A percentile compares a stretch with the other conserved stretches of the same genome.
Evolutionary conservation across 30 jellyfish, hydroid and myxozoan genomes (phyloP).

Genomic region (Turritopsis rubra): DNA sequence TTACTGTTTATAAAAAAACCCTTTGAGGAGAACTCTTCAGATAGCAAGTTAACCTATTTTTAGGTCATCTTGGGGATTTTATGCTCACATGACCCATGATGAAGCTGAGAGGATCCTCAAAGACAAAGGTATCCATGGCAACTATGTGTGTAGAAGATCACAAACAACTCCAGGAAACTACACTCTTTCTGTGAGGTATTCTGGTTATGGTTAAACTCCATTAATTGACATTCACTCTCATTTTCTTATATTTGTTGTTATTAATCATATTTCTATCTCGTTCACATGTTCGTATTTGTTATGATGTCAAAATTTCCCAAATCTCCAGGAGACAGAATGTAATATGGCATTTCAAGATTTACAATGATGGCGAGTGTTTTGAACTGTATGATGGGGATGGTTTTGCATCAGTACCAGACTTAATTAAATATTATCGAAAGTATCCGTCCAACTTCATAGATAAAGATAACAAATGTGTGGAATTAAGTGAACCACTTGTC

Average conservation of each 20-base stretch:
- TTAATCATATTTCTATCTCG: too few relatives aligned
- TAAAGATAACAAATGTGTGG: constrained; percentile 40
- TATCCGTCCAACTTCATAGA: constrained; percentile 52
- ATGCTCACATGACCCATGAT: constrained; percentile 49
- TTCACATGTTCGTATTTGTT: not conserved
- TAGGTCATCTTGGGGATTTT: constrained; percentile 92
- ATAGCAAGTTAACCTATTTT: too few relatives aligned
- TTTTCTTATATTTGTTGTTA: not conserved
- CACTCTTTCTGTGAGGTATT: constrained; percentile 80
- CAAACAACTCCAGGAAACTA: constrained; percentile 88
- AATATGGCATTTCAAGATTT: constrained; percentile 57
- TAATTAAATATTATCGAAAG: constrained; percentile 51
- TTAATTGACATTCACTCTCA: not conserved
- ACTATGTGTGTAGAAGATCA: constrained; percentile 75
- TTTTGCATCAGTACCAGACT: constrained; percentile 91
- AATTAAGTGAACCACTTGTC: constrained; percentile 49
- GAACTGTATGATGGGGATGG: constrained; percentile 80
- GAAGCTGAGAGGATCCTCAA: constrained; percentile 64
- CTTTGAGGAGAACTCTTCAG: too few relatives aligned
- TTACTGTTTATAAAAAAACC: not conserved
- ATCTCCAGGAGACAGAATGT: constrained; percentile 45
- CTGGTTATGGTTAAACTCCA: not conserved
- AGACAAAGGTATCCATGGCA: constrained; percentile 67
- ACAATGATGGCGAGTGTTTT: constrained; percentile 83
- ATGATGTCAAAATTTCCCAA: not conserved